These are phyloP conservation scores for Nymphalis urticae DNA, from an alignment of 2,888 invertebrate genomes.

Conservation along the genomic window DNA sequence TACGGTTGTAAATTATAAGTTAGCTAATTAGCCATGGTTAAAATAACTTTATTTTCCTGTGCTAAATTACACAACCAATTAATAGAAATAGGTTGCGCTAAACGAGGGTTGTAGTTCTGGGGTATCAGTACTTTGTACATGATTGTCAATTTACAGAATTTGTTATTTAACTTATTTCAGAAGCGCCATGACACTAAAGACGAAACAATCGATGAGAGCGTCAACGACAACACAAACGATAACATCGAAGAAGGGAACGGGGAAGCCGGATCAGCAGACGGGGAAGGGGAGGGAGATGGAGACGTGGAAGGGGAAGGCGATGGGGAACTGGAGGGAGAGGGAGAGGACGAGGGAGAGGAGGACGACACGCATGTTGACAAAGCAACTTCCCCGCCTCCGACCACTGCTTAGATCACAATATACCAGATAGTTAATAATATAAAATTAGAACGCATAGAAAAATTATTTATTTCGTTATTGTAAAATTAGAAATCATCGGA, in stretches of 20 bases:
- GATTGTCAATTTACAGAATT: too few relatives aligned
- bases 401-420: slow-evolving; percentile 32
- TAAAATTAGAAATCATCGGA: too few relatives aligned
- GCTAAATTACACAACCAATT: too few relatives aligned
- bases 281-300: slow-evolving; percentile 52
- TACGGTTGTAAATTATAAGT: too few relatives aligned
- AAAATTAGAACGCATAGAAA: not conserved
- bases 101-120: too few relatives aligned
- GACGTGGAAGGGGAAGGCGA: slow-evolving; percentile 55
- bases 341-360: slow-evolving; percentile 48
- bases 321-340: slow-evolving; percentile 53
- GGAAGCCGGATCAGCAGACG: slow-evolving; percentile 46
- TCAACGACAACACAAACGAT: slow-evolving; percentile 48
- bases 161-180: slow-evolving; percentile 46
- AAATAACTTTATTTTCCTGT: too few relatives aligned
- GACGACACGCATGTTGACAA: slow-evolving; percentile 64
- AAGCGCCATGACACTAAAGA: slow-evolving; percentile 67
- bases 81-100: too few relatives aligned
- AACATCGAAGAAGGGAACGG: slow-evolving; percentile 50
- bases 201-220: slow-evolving; percentile 51
- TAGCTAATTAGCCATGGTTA: too few relatives aligned
- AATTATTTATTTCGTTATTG: too few relatives aligned
- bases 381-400: slow-evolving; percentile 79
- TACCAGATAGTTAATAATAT: not conserved
- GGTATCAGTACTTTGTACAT: too few relatives aligned